Evolutionary conservation across 2,113 vertebrate species (phyloP), one percentile per base, ranked within the genome.

Genomic region (Sclerurus mexicanus): DNA sequence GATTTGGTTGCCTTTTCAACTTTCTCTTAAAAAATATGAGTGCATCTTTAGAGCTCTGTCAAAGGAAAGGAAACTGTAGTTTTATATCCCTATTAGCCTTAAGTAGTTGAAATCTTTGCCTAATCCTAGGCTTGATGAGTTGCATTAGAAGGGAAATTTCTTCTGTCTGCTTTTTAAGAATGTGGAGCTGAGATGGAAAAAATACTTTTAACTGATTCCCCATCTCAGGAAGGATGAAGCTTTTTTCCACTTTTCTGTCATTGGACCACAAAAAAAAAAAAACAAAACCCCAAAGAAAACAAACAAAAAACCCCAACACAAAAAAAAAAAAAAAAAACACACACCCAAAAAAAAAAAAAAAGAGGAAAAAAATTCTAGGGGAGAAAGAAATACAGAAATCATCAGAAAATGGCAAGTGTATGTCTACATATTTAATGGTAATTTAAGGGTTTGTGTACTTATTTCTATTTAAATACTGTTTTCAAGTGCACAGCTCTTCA

Each of bases 281-380:
- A 40, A 40, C 40, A 40, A 40, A 40, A 40, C 12, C 12, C 12
- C 40, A 40, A 40, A 40, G 14, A 13, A 40, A 40, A 40, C 40
- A 40, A 40, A 40, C 40, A 64, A 81, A 37, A 28, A 12, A 15
- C n/a, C 14, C 6, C 4, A 30, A 15, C 49, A 50, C 24, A 31
- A 47, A 44, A 9, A 15, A 42, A 4, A 35, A 10, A 24, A 10
- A 27, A 39, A 56, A 60, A 71, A 58, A 2, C 42, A 13, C 42
- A 40, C 40, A 40, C 40, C 40, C 40, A 40, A 40, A 40, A 40
- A 40, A 40, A 50, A 30, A 25, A 47, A 52, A 12, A 12, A 42
- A 6, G 2, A 10, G 24, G 12, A 27, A 39, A 60, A 66, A 71
- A 58, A 2, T 12, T 4, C 3, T 7, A 2, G 4, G 0, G 2